Evolutionary conservation across 1,140 invertebrate genomes (phyloP).

Genomic region (Orius insidiosus): DNA sequence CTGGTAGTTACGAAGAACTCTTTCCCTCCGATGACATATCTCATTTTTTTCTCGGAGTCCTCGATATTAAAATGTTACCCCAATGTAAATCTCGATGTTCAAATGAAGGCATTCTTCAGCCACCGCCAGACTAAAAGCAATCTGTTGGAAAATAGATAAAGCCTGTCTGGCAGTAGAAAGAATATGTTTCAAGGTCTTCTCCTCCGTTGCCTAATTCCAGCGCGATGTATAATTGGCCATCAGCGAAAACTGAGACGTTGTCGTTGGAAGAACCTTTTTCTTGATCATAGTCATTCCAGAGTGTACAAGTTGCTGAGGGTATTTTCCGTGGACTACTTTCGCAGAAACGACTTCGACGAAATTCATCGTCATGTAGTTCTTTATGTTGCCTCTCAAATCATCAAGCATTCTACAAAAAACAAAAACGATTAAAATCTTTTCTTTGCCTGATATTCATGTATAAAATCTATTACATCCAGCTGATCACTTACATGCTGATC

Average conservation of each 20-base stretch:
- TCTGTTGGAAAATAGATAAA: slow-evolving; percentile 50
- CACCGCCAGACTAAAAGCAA: slow-evolving; percentile 45
- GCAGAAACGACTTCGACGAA: slow-evolving; percentile 17
- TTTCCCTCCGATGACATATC: slow-evolving; percentile 33
- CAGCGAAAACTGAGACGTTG: slow-evolving; percentile 46
- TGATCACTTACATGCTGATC: slow-evolving; percentile 55
- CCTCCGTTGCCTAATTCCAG: slow-evolving; percentile 71
- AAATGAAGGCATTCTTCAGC: slow-evolving; percentile 68
- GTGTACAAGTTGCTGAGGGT: slow-evolving; percentile 50
- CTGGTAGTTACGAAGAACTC: slow-evolving; percentile 29
- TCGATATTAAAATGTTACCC: slow-evolving; percentile 71
- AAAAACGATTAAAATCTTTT: slow-evolving; percentile 14
- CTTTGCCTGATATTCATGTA: no score
- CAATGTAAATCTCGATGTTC: slow-evolving; percentile 88
- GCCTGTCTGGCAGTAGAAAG: slow-evolving; percentile 54
- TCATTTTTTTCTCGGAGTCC: slow-evolving; percentile 32
- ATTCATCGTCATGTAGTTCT: slow-evolving; percentile 40
- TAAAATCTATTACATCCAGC: no score
- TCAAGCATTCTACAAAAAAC: slow-evolving; percentile 47
- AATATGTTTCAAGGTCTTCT: slow-evolving; percentile 56
- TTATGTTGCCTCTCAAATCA: slow-evolving; percentile 35
- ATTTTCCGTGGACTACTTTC: slow-evolving; percentile 51
- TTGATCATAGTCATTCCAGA: slow-evolving; percentile 62
- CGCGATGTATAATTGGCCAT: slow-evolving; percentile 59
- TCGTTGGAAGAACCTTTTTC: slow-evolving; percentile 61